These are phyloP conservation scores for Lycocerus yunnanus DNA, from an alignment of 2,888 invertebrate species.

Conservation along the genomic window DNA sequence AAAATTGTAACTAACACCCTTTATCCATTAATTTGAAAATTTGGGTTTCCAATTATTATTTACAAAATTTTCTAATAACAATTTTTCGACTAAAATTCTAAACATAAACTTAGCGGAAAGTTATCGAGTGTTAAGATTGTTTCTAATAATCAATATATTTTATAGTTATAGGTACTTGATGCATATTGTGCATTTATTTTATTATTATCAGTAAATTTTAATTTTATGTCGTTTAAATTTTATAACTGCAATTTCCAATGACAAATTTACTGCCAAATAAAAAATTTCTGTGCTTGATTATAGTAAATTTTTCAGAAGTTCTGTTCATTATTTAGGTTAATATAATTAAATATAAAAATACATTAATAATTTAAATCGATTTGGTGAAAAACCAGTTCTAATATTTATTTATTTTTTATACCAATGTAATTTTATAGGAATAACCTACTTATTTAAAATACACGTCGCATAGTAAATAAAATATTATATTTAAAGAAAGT, in stretches of 20 bases:
- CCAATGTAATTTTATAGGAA: neutral
- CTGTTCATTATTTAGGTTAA: neutral
- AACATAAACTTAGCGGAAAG: too few relatives aligned
- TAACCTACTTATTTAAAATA: neutral
- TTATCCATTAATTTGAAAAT: neutral
- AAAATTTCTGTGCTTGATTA: too few relatives aligned
- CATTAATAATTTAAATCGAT: neutral
- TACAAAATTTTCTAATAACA: neutral
- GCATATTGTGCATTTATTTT: too few relatives aligned
- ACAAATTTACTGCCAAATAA: too few relatives aligned
- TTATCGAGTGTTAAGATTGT: too few relatives aligned
- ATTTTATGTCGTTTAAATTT: too few relatives aligned
- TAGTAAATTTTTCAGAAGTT: too few relatives aligned
- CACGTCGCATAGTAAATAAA: neutral
- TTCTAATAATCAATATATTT: too few relatives aligned
- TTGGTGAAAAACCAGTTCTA: neutral
- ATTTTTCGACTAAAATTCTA: too few relatives aligned
- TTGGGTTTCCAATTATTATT: neutral
- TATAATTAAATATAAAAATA: neutral
- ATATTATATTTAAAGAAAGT: neutral
- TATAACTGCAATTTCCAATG: too few relatives aligned
- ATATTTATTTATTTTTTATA: neutral
- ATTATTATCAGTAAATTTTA: too few relatives aligned
- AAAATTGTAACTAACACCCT: neutral
- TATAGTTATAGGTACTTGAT: too few relatives aligned